Evolutionary conservation across 2,888 invertebrate genomes (phyloP), one percentile per base, ranked within the genome.

Genomic region (Callyntrura sp.): DNA sequence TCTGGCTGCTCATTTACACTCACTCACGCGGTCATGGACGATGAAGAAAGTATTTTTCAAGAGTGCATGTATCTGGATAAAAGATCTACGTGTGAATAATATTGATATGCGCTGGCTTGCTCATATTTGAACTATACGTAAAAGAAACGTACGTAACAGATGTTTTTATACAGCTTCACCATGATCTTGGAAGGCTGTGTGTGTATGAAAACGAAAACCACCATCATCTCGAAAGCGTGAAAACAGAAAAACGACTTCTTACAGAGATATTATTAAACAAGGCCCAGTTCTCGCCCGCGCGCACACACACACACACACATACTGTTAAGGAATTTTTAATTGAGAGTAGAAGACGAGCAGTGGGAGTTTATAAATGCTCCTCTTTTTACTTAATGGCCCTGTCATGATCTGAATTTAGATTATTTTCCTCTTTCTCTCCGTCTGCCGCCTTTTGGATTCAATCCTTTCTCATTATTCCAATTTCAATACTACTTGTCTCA

Each of bases 71-170:
- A 84, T 84, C 83, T 88, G 83, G 60, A 83, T 84, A 82, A 83
- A 88, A 76, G 88, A 88, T 84, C 76, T 88, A 88, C 88, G 88
- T 88, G 88, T 88, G 88, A 88, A 84, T 88, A 88, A 88, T 88
- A 88, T 88, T 88, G 84, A 88, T 88, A 88, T 62, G 82, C 57
- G 43, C 11, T n/a, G 55, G 23, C 55, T 81, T 68, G n/a, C n/a
- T n/a, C 68, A 83, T n/a, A 65, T 43, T 87, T 87, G 79, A 76
- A 48, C n/a, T 45, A 20, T 6, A 17, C 57, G 57, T 20, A 35
- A n/a, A n/a, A n/a, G n/a, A n/a, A n/a, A n/a, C n/a, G n/a, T 57
- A 48, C 23, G 88, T 82, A 88, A 45, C 88, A 88, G 88, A 88
- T 88, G 88, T 88, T 88, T 78, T 45, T 45, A 76, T 48, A 76